These are phyloP conservation scores for Venustoraphidia nigricollis DNA, from an alignment of 2,888 invertebrate species.

Conservation along the genomic window DNA sequence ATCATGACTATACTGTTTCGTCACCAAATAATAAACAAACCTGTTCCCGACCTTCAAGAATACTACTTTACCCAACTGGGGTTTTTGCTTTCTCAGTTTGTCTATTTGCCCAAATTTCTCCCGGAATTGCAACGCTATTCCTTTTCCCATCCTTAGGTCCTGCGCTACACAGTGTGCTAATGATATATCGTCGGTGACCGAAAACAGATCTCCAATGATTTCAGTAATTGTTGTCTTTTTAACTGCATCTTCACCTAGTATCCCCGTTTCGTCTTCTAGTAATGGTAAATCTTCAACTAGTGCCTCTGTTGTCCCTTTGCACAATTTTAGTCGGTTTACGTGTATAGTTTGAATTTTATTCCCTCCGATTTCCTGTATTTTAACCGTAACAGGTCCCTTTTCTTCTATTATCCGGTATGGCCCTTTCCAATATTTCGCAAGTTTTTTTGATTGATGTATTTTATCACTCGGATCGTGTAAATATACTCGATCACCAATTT, in stretches of 20 bases:
- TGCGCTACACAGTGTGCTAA: too few species aligned
- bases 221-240: too few species aligned
- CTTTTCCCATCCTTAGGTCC: neutral
- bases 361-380: neutral
- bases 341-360: neutral
- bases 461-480: neutral
- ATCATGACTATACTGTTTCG: constrained; percentile 9
- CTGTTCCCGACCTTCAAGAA: too few species aligned
- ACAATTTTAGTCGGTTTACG: neutral
- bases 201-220: too few species aligned
- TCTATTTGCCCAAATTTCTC: too few species aligned
- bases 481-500: neutral
- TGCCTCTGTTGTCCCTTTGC: neutral
- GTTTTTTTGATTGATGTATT: neutral
- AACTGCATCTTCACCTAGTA: too few species aligned
- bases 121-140: neutral
- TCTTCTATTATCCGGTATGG: neutral
- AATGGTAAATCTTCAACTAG: too few species aligned
- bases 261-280: too few species aligned
- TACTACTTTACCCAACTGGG: too few species aligned
- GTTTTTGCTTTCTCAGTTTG: too few species aligned
- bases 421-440: neutral
- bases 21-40: constrained; percentile 2
- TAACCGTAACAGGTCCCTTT: neutral
- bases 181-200: neutral